Base-by-base conservation (phyloP, 2,888 invertebrate genomes). In the Syritta pipiens region DNA sequence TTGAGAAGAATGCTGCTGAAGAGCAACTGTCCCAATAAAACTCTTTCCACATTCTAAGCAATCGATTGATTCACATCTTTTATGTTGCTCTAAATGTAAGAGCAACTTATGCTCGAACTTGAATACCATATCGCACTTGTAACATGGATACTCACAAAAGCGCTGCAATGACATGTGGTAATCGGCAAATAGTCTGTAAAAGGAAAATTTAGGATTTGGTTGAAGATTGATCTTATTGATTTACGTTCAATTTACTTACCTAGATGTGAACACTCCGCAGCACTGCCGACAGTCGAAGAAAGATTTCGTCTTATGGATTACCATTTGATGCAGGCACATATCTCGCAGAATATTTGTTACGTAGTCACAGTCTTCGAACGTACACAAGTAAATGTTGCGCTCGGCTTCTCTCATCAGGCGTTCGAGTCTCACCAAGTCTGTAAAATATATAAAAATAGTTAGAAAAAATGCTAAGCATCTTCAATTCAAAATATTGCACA, bases 1-100 rank as follows among this genome's bases (percentile, higher is more conserved):
- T 20, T 79, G 67, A 1, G 74, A 12, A 10, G 48, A 62, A 19
- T 79, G 79, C 20, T 68, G 37, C 24, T 32, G 42, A 12, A 79
- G 51, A 5, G 72, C 79, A 12, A 14, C n/a, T 5, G 79, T 62
- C 28, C n/a, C n/a, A n/a, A 62, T 62, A 26, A 30, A 79, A 40
- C 37, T 68, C 6, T 62, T 67, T 7, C 28, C 35, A 22, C 79
- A 79, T 26, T 17, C 57, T 1, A 46, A 30, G 1, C 79, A 79
- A 6, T 55, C 49, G 28, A 42, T 51, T n/a, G 49, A 30, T 0
- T 62, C 44, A 12, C 14, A 17, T 30, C 51, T 10, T 22, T 74
- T 67, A 24, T 79, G 79, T n/a, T 62, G 48, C 9, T 74, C 2
- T n/a, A 79, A 46, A 28, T 79, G 79, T n/a, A 68, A 55, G 12